phyloP scores from a whole-genome alignment of 1,140 invertebrate species.

The Zaprionus camerounensis region DNA sequence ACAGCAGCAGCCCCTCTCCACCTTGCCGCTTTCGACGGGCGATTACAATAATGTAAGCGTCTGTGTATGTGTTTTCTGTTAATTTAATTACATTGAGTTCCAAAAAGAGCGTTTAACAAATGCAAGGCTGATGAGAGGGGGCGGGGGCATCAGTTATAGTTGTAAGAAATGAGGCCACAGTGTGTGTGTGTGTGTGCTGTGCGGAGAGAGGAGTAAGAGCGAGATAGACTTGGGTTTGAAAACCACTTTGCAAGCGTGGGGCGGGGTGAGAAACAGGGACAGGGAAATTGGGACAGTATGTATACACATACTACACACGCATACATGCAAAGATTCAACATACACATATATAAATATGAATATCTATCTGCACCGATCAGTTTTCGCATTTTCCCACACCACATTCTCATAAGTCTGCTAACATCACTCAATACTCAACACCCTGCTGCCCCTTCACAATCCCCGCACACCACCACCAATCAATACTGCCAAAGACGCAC shows the following conservation, averaged over 20 bases:
- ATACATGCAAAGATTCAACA: not conserved
- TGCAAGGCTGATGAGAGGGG: slow-evolving; percentile 4
- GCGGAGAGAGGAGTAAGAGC: slow-evolving; percentile 8
- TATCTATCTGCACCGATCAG: not conserved
- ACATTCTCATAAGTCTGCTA: not conserved
- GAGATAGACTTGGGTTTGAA: slow-evolving; percentile 21
- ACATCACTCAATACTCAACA: not conserved
- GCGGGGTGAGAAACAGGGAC: not conserved
- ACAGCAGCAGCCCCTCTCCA: slow-evolving; percentile 41
- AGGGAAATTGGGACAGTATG: slow-evolving; percentile 1
- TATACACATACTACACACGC: not conserved
- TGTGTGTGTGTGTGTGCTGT: slow-evolving; percentile 4
- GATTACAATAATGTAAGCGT: slow-evolving; percentile 73
- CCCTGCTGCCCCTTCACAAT: not conserved
- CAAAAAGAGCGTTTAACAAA: slow-evolving; percentile 27
- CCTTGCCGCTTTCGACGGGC: slow-evolving; percentile 53
- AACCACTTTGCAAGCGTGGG: slow-evolving; percentile 23
- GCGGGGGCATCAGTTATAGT: slow-evolving; percentile 23
- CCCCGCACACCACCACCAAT: slow-evolving; percentile 25
- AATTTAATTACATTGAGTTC: slow-evolving; percentile 57
- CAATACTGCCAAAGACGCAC: slow-evolving; percentile 34
- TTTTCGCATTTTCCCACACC: not conserved
- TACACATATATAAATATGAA: not conserved
- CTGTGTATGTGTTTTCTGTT: slow-evolving; percentile 41
- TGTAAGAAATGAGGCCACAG: slow-evolving; percentile 35